phyloP scores from a whole-genome alignment of 2,113 vertebrate genomes.

The Phrynosoma blainvillii region DNA sequence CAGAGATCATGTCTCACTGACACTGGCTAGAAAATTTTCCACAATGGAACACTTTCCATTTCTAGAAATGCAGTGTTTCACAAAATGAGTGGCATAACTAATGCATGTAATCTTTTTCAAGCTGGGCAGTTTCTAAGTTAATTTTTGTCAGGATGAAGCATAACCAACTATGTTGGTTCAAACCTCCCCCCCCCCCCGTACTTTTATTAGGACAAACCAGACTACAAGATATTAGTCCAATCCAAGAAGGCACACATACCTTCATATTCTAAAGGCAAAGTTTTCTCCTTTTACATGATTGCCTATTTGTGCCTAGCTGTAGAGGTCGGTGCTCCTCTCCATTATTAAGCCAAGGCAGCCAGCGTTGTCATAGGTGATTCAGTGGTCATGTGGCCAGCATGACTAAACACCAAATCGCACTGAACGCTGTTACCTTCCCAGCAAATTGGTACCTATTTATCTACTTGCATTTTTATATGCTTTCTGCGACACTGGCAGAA shows the following conservation, averaged over 20 bases:
- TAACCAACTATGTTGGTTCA: neutral
- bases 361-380: no score
- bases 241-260: neutral
- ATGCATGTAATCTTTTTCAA: neutral
- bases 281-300: no score
- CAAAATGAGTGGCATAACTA: neutral
- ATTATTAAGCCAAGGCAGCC: no score
- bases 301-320: no score
- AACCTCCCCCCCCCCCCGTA: neutral
- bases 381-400: no score
- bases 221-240: neutral
- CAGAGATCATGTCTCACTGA: neutral
- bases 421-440: no score
- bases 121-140: neutral
- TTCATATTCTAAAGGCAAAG: neutral
- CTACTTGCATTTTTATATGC: no score
- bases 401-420: no score
- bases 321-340: no score
- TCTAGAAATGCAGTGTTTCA: neutral
- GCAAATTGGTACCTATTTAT: no score
- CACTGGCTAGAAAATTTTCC: neutral
- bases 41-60: neutral
- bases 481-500: no score
- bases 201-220: neutral
- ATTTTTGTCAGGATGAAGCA: neutral